Evolutionary conservation across 2,113 vertebrate species (phyloP).

Genomic region (Nothoprocta pentlandii): DNA sequence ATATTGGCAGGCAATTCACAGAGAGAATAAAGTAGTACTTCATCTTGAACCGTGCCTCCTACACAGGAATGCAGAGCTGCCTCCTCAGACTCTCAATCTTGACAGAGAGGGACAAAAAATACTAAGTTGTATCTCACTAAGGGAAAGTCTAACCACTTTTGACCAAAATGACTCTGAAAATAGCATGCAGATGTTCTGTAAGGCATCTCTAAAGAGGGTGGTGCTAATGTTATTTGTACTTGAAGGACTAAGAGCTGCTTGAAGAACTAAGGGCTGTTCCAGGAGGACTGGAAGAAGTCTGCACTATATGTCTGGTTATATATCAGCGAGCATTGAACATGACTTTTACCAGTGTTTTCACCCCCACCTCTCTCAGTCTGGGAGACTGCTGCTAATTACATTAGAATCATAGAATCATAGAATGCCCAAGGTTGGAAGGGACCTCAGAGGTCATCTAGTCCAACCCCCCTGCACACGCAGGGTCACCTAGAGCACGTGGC

Average conservation of each 20-base stretch:
- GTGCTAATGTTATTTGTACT: background rate
- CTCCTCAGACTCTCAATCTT: background rate
- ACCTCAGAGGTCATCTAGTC: too few relatives aligned
- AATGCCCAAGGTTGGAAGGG: too few relatives aligned
- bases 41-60: background rate
- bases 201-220: background rate
- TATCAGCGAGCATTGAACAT: background rate
- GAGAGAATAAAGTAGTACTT: conserved; percentile 13
- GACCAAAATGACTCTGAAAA: conserved; percentile 42
- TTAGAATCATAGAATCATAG: background rate
- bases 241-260: background rate
- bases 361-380: fast-evolving
- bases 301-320: background rate
- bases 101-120: background rate
- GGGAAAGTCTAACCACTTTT: conserved; percentile 15
- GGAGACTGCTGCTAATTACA: background rate
- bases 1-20: background rate
- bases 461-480: too few relatives aligned
- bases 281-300: background rate
- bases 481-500: too few relatives aligned
- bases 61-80: conserved; percentile 18
- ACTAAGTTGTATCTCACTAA: conserved; percentile 33
- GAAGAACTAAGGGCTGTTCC: background rate
- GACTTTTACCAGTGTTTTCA: background rate
- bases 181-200: conserved; percentile 3